Base-by-base conservation (phyloP, 2,797 vertebrate genomes). In the Gallirallus australis region DNA sequence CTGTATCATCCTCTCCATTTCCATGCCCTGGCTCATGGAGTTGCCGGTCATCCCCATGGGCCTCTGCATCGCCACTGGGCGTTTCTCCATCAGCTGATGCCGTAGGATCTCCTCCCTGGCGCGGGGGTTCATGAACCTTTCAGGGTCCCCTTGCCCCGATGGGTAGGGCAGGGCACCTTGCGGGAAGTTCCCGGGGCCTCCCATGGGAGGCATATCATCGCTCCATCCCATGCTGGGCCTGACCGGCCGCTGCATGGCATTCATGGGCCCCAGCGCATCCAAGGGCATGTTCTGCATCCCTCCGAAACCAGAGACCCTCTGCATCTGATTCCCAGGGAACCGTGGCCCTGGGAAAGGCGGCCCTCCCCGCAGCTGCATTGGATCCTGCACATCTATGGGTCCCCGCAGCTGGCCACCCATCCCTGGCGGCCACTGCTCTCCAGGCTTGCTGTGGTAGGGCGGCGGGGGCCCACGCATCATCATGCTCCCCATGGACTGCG, bases 361-460 rank as follows among this genome's bases (percentile, higher is more conserved):
- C 28, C 96, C 98, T 1, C 98, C 98, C 48, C 98, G 98, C 60
- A 98, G 96, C 71, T 98, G 98, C 97, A 98, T 97, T 9, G 98
- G 89, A 35, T 98, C 98, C 57, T 98, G 98, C 53, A 98, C 97
- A n/a, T 99, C 99, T 93, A 99, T 98, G 93, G 98, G 98, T 8
- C 98, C 98, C 40, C 98, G 98, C 71, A 98, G 98, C 98, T 98
- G 99, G 72, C 98, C 97, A 31, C 98, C 97, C 97, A 98, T 97
- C 21, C 97, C 97, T 0, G 98, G 97, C 0, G 98, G 97, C 98
- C 98, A 98, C 93, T 99, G 99, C 54, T 99, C 99, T 31, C 98
- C 99, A 14, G 99, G 98, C 92, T 99, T 99, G 97, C 99, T 99
- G 97, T 99, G 99, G 97, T 99, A 99, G 39, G 99, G 99, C 10